A percentile compares a stretch with the other conserved stretches of the same genome.
Evolutionary conservation across 2,888 invertebrate species (phyloP).

Genomic region (Drosophila demipolita): DNA sequence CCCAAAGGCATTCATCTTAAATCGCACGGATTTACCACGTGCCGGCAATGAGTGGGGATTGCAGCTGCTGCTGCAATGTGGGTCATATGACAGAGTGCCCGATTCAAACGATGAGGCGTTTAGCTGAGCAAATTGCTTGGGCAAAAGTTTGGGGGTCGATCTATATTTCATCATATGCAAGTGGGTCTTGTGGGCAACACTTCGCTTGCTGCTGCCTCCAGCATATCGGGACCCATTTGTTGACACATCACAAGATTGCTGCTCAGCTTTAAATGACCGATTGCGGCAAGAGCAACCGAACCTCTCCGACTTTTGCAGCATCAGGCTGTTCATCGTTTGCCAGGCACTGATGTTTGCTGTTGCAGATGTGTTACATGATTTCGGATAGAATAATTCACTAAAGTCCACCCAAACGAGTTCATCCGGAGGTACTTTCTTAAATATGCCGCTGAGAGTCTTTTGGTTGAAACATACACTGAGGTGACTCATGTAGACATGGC

Average conservation of each 20-base stretch:
- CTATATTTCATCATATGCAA: constrained; percentile 21
- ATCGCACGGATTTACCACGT: not conserved
- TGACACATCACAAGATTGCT: not conserved
- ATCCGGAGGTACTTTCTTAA: constrained; percentile 57
- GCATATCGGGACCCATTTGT: constrained; percentile 9
- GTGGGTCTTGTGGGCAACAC: not conserved
- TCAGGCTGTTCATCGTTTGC: constrained; percentile 21
- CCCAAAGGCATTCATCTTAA: not conserved
- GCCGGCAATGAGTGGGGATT: not conserved
- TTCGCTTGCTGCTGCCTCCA: constrained; percentile 25
- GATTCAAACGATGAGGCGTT: constrained; percentile 1
- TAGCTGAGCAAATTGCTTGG: constrained; percentile 8
- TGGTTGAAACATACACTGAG: constrained; percentile 72
- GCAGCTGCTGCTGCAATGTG: not conserved
- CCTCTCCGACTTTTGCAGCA: constrained; percentile 3
- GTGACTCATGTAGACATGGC: constrained; percentile 76
- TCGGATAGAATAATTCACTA: not conserved
- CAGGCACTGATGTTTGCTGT: constrained; percentile 3
- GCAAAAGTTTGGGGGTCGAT: constrained; percentile 34
- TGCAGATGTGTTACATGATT: not conserved
- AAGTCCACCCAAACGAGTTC: constrained; percentile 64
- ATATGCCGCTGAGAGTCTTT: constrained; percentile 67
- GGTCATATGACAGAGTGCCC: not conserved
- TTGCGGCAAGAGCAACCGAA: constrained; percentile 12
- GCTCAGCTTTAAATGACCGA: not conserved